Evolutionary conservation across 2,797 vertebrate species (phyloP), one percentile per base, ranked within the genome.

Genomic region (Jordanella pulchra): DNA sequence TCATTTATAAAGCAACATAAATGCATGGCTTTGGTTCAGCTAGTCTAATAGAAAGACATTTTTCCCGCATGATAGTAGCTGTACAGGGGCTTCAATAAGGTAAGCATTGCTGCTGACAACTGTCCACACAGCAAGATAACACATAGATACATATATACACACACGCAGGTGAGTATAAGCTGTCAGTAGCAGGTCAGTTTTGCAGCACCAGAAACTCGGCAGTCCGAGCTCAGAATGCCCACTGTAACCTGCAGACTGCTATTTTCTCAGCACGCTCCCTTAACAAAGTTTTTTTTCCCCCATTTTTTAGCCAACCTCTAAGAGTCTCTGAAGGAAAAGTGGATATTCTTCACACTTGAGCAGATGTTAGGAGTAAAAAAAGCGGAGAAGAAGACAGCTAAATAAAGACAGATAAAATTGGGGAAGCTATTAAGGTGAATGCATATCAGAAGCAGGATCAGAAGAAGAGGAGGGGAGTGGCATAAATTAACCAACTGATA

Each of bases 191-290:
- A 77, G 78, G 83, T 89, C 42, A 1, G 69, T 42, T 82, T 82
- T 88, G 78, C 71, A 78, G 74, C 81, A 87, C 86, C 82, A 83
- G 86, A 89, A 90, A 92, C 91, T 89, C 89, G 89, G 89, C 84
- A 84, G 89, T 88, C 84, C 82, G 72, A 82, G 86, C 76, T 87
- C 85, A 87, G 83, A 86, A 91, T 91, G 86, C 85, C 92, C 86
- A 80, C 83, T 86, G 84, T 83, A 82, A 75, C 86, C 87, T 81
- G 86, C 77, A 89, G 84, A 89, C 92, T 90, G 86, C 89, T 92
- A 95, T 95, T 95, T 95, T 94, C 93, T 84, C 95, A 94, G 93
- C 95, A 93, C 73, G 94, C 73, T 82, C 76, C 84, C 89, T 95
- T 94, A 93, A 94, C 92, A 92, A 93, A 92, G 87, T 92, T 91